Conservation (phyloP, 2,888 invertebrate genomes). For the Ischnus inquisitorius region DNA sequence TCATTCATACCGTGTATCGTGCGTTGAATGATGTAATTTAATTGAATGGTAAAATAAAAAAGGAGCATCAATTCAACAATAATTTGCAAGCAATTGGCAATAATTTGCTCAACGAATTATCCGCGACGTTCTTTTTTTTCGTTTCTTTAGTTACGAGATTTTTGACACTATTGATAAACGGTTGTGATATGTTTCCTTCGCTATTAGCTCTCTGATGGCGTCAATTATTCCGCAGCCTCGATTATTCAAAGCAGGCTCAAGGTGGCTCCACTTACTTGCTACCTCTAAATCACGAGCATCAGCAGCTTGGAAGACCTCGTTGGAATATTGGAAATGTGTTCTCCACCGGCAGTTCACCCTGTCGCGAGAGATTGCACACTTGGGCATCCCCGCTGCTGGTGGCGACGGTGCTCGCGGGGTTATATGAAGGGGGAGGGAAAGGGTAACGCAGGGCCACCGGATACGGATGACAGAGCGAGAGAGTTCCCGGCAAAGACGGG, state of each 20-base stretch:
- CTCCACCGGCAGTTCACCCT: slow-evolving; percentile 10
- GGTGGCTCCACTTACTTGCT: background rate
- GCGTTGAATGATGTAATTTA: too few species aligned
- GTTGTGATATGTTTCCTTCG: slow-evolving; percentile 27
- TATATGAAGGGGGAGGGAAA: background rate
- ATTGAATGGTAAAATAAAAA: too few species aligned
- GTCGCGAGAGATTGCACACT: slow-evolving; percentile 27
- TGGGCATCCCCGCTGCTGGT: slow-evolving; percentile 13
- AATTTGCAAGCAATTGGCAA: background rate
- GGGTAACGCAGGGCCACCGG: background rate
- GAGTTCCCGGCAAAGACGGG: slow-evolving; percentile 43
- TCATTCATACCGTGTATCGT: too few species aligned
- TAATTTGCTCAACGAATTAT: background rate
- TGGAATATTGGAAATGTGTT: slow-evolving; percentile 40
- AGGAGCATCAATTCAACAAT: background rate
- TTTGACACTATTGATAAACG: background rate
- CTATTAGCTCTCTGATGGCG: background rate
- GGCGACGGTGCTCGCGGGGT: background rate
- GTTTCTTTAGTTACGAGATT: background rate
- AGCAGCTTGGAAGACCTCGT: slow-evolving; percentile 38
- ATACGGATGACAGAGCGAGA: slow-evolving; percentile 35
- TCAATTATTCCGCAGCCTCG: background rate
- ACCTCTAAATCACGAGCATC: slow-evolving; percentile 23
- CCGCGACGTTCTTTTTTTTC: background rate
- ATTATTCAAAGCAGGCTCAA: slow-evolving; percentile 8